phyloP scores from a whole-genome alignment of 2,113 vertebrate species.

The Chloropsis cyanopogon region DNA sequence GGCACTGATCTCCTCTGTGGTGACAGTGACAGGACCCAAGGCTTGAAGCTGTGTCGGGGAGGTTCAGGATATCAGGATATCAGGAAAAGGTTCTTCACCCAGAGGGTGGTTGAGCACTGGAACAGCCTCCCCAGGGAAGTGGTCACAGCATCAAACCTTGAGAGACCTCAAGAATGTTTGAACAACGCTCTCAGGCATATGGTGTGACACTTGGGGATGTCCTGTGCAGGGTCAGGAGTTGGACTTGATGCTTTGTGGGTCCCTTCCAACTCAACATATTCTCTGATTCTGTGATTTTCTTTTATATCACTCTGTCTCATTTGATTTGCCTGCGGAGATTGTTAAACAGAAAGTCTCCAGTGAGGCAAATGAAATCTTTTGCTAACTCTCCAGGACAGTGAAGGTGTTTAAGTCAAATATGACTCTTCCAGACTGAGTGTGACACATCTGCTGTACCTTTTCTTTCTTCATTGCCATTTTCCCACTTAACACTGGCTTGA shows the following conservation, averaged over 20 bases:
- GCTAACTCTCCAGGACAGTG: not conserved
- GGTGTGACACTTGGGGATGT: not conserved
- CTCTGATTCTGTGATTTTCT: not conserved
- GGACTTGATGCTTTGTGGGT: not conserved
- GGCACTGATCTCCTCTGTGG: not conserved
- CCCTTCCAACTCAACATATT: not conserved
- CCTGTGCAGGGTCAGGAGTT: not conserved
- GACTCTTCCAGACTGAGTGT: slow-evolving; percentile 16
- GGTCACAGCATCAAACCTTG: not conserved
- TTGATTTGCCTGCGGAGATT: not conserved
- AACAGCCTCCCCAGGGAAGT: not conserved
- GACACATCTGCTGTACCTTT: slow-evolving; percentile 12
- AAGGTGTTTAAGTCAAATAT: slow-evolving; percentile 44
- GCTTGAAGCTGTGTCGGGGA: not conserved
- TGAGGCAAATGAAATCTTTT: slow-evolving; percentile 9
- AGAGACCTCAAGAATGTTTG: not conserved
- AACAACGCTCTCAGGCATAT: not conserved
- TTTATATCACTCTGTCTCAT: not conserved
- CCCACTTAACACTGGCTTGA: not conserved
- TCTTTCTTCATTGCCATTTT: slow-evolving; percentile 29
- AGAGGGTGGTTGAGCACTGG: not conserved
- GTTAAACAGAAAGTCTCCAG: not conserved
- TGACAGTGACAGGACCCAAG: accelerated
- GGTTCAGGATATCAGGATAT: not conserved
- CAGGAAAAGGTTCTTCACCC: not conserved